Conservation (phyloP, 2,797 vertebrate genomes). For the Scomberomorus guttatus region DNA sequence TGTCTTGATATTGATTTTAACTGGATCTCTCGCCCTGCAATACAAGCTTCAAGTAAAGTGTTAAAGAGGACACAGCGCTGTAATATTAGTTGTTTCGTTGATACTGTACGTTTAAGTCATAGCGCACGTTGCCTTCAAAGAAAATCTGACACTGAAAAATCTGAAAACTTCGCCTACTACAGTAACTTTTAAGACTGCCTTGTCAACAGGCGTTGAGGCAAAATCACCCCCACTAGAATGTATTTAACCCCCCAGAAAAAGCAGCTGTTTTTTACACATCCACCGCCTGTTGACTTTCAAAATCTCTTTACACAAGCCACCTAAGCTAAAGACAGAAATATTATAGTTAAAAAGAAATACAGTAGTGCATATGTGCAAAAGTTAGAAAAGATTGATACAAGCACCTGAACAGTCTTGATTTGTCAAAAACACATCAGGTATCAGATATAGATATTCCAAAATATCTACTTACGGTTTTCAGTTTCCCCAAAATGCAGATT, state of each 20-base stretch:
- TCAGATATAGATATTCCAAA: neutral
- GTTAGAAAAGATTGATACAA: no score
- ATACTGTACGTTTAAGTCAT: neutral
- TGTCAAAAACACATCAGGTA: neutral
- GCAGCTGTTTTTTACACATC: neutral
- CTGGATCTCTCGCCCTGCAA: no score
- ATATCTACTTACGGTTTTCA: conserved; percentile 54
- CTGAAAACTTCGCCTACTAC: neutral
- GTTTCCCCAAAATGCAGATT: neutral
- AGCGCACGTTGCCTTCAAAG: neutral
- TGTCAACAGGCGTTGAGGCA: no score
- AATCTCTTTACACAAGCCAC: neutral
- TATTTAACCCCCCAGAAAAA: neutral
- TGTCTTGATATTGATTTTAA: neutral
- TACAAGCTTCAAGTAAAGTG: no score
- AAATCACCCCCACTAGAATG: neutral
- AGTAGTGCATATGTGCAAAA: no score
- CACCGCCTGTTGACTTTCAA: neutral
- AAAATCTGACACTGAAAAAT: neutral
- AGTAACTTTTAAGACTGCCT: neutral
- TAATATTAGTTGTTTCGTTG: neutral
- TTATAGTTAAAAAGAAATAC: no score
- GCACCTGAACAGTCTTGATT: no score
- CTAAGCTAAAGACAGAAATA: neutral
- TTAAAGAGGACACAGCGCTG: neutral